Evolutionary conservation across 2,888 invertebrate species (phyloP).

Genomic region (Ramazzottius varieornatus): DNA sequence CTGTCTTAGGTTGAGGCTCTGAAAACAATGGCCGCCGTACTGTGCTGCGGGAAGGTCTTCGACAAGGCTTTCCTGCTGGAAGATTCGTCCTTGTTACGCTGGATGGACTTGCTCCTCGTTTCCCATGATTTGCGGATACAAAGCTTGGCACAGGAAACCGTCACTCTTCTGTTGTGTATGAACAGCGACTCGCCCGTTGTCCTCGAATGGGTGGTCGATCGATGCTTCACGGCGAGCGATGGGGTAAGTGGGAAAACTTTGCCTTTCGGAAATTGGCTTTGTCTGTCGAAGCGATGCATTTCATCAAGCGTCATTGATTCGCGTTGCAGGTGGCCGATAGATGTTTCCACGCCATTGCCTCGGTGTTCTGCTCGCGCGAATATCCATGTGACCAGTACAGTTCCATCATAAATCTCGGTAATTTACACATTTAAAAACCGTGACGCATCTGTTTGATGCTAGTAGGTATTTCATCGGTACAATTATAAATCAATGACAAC

Average conservation of each 20-base stretch:
- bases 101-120: background rate
- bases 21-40: slow-evolving; percentile 73
- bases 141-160: slow-evolving; percentile 65
- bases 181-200: slow-evolving; percentile 72
- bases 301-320: too few species aligned
- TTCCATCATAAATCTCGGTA: slow-evolving; percentile 86
- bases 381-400: slow-evolving; percentile 94
- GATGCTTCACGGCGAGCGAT: slow-evolving; percentile 72
- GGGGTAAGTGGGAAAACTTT: too few species aligned
- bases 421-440: too few species aligned
- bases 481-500: too few species aligned
- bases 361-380: slow-evolving; percentile 75
- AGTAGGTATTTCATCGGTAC: too few species aligned
- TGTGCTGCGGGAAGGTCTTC: slow-evolving; percentile 86
- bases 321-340: slow-evolving; percentile 85
- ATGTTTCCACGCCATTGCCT: slow-evolving; percentile 78
- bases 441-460: too few species aligned
- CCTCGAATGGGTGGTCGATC: slow-evolving; percentile 89
- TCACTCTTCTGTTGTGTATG: slow-evolving; percentile 68
- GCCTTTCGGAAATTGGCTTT: too few species aligned
- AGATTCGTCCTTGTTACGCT: slow-evolving; percentile 53
- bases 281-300: too few species aligned
- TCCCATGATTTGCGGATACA: background rate
- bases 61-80: slow-evolving; percentile 52
- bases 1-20: slow-evolving; percentile 30